Evolutionary conservation across 2,797 vertebrate genomes (phyloP), one percentile per base, ranked within the genome.

Genomic region (Premnoplex brunnescens): DNA sequence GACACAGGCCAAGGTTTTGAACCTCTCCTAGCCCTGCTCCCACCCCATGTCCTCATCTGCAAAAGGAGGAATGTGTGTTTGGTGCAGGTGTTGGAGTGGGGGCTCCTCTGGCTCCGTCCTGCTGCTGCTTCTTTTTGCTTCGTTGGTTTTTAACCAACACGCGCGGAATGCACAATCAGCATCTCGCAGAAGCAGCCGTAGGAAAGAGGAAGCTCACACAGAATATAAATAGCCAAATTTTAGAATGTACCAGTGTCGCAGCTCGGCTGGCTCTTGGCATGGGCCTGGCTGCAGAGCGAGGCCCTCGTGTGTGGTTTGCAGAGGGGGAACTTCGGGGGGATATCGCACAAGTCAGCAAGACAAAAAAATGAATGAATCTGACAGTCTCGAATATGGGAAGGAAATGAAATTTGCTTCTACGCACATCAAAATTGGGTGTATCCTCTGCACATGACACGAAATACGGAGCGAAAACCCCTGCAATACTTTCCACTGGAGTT

Each of bases 401-500:
- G 97, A 97, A 98, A 91, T 48, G 49, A 75, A 91, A 86, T 93
- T 37, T 80, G 55, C 22, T 66, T 82, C 49, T n/a, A 48, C 12
- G 9, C 41, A 32, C 59, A 37, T 78, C 32, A 9, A 1, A 32
- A 2, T 3, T 27, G 93, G 92, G 58, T 43, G 77, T 59, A 56
- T 72, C 66, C 52, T 56, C 86, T 44, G 77, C 93, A 88, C n/a
- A 11, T 95, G 93, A 76, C 28, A 2, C 0, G 14, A 55, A 60
- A 16, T 32, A 23, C 60, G 14, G 85, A 81, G 89, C 18, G 68
- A 28, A 59, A 52, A 30, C 39, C 77, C 66, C 44, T 18, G 81
- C 79, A 95, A 89, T 74, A 89, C 7, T 96, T 95, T 95, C 94
- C 96, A 82, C 94, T 95, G 89, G 15, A 49, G 77, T 83, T 64